Evolutionary conservation across 2,113 vertebrate species (phyloP), one percentile per base, ranked within the genome.

Genomic region (Gnathonemus echidnorhynchus): DNA sequence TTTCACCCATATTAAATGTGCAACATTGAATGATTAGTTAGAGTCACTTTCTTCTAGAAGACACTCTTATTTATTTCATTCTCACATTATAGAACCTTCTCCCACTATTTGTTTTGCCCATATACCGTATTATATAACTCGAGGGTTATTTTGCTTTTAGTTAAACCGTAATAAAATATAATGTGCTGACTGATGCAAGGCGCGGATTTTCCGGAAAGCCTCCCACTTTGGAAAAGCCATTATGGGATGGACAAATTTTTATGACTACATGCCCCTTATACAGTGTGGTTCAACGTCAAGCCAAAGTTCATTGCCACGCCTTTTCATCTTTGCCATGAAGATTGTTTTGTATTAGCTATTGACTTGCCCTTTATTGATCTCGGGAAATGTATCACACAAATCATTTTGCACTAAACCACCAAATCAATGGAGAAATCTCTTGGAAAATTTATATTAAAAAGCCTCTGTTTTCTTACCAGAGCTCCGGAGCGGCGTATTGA

Each of bases 371-470:
- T 92, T 97, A 99, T 99, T 97, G 98, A 99, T 99, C 97, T 94
- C 93, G 83, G 93, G 96, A 97, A 98, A 97, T 98, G 98, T 98
- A 98, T 98, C 97, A 96, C 98, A 99, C 98, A 99, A 99, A 99
- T 99, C 98, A 99, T 99, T 97, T 96, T 97, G 96, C 97, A 97
- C 96, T 97, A 97, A 97, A 97, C 96, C 97, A 96, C 95, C 94
- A 95, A 97, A 99, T 99, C 98, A 90, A 99, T 99, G 97, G 95
- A 97, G 98, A 99, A 98, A 99, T 97, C 98, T 99, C 97, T 97
- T 94, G 97, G 98, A 99, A 98, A 99, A 98, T 99, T 98, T 98
- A 98, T 98, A 98, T 97, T 97, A 98, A 97, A 94, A 97, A 97
- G 96, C 95, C 94, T 92, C 95, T 96, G 97, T 97, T 97, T 95